Conservation (phyloP, 2,797 vertebrate species). For the Dendrocincla tyrannina region DNA sequence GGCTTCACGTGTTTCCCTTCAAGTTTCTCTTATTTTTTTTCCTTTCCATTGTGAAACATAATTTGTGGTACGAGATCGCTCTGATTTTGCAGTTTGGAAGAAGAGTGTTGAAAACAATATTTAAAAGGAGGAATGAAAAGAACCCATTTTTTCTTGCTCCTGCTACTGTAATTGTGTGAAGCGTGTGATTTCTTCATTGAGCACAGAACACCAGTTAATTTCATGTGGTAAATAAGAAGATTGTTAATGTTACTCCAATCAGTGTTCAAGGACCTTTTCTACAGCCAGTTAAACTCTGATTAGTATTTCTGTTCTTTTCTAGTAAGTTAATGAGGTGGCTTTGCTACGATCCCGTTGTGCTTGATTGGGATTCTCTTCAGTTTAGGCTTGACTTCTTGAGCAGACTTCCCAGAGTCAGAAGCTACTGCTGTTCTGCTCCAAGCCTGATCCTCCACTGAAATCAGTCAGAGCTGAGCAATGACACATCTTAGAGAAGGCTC, state of each 20-base stretch:
- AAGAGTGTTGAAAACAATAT: not conserved
- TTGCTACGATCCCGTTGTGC: not conserved
- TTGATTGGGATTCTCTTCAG: not conserved
- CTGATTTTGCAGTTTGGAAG: not conserved
- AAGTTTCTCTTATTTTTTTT: not conserved
- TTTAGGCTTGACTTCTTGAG: not conserved
- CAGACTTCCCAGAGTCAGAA: not conserved
- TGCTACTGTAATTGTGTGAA: not conserved
- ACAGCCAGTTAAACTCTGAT: not conserved
- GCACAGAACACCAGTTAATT: not conserved
- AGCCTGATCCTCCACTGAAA: not conserved
- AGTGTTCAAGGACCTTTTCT: not conserved
- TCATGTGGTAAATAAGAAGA: not conserved
- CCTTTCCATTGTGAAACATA: not conserved
- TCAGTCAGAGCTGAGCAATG: not conserved
- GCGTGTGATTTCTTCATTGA: not conserved
- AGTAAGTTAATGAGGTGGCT: not conserved
- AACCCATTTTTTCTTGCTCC: not conserved
- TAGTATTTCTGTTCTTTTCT: not conserved
- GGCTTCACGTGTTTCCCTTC: not conserved
- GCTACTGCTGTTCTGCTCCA: not conserved
- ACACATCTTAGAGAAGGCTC: not conserved
- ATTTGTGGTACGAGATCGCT: not conserved
- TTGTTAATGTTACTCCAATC: not conserved
- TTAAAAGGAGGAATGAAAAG: not conserved